Percentiles rank a stretch among this genome's conserved stretches.
Evolutionary conservation across 2,113 vertebrate genomes (phyloP).

Genomic region (Sus scrofa): DNA sequence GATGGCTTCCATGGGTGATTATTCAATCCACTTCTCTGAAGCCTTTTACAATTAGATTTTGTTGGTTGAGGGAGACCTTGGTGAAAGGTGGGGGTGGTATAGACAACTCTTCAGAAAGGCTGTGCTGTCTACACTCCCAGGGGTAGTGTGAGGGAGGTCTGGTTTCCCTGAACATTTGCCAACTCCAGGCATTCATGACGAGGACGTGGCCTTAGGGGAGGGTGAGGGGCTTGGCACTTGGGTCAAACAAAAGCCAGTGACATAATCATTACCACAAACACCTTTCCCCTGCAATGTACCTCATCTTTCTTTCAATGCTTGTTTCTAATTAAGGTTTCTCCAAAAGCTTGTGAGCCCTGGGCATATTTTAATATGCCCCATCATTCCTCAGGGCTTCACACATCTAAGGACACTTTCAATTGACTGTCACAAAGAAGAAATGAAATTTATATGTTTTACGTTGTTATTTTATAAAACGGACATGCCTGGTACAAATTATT

Average conservation of each 20-base stretch:
- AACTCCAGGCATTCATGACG: rapidly evolving
- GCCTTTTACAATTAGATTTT: not conserved
- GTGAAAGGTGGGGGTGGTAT: not conserved
- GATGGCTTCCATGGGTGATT: not conserved
- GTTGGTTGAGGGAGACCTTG: not conserved
- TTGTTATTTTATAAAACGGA: not conserved
- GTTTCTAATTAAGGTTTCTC: not conserved
- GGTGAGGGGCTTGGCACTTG: not conserved
- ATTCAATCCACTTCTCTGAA: not conserved
- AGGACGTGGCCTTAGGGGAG: not conserved
- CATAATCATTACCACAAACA: rapidly evolving
- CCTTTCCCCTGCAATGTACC: not conserved
- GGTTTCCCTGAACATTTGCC: not conserved
- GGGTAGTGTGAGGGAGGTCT: rapidly evolving
- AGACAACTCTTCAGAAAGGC: not conserved
- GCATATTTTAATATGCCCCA: not conserved
- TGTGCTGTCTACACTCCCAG: rapidly evolving
- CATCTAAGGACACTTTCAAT: not conserved
- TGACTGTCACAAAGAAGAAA: not conserved
- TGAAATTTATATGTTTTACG: not conserved
- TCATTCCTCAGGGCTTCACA: not conserved
- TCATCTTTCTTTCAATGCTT: not conserved
- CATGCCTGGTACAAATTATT: not conserved
- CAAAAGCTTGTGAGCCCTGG: not conserved
- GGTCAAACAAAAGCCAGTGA: not conserved